Conservation (phyloP, 2,888 invertebrate species). For the Platycheirus albimanus region DNA sequence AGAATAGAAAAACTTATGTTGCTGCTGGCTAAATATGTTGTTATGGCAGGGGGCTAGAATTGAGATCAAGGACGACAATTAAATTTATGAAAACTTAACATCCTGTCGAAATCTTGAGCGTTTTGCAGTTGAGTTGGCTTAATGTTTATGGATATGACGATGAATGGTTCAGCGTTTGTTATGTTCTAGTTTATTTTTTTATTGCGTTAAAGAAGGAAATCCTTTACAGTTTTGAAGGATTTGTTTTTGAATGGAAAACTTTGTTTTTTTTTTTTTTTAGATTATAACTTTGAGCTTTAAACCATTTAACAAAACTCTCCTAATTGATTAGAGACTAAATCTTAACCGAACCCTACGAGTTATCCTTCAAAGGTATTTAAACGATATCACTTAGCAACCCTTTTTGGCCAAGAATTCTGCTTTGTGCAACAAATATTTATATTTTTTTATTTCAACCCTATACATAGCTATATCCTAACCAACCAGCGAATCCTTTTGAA, state of each 20-base stretch:
- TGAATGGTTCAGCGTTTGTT: neutral
- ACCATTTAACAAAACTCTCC: neutral
- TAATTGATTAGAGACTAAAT: too few relatives aligned
- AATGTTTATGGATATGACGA: neutral
- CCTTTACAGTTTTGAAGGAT: neutral
- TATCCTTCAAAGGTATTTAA: neutral
- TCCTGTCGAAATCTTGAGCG: conserved; percentile 31
- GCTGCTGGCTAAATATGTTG: neutral
- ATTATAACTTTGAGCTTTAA: neutral
- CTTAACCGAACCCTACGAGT: neutral
- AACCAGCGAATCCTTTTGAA: conserved; percentile 20
- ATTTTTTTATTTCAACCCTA: too few relatives aligned
- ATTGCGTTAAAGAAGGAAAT: too few relatives aligned
- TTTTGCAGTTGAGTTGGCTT: conserved; percentile 1
- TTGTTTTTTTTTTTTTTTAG: too few relatives aligned
- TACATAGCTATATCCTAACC: too few relatives aligned
- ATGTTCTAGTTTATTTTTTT: neutral
- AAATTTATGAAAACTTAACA: conserved; percentile 13
- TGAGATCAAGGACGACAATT: conserved; percentile 61
- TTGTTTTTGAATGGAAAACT: neutral
- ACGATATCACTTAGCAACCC: neutral
- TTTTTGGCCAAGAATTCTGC: neutral
- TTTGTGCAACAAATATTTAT: neutral
- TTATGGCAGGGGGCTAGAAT: neutral
- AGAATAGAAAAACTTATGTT: conserved; percentile 30